Base-by-base conservation (phyloP, 53 echinoderm and acorn worm genomes). In the Pentamera pediparva region DNA sequence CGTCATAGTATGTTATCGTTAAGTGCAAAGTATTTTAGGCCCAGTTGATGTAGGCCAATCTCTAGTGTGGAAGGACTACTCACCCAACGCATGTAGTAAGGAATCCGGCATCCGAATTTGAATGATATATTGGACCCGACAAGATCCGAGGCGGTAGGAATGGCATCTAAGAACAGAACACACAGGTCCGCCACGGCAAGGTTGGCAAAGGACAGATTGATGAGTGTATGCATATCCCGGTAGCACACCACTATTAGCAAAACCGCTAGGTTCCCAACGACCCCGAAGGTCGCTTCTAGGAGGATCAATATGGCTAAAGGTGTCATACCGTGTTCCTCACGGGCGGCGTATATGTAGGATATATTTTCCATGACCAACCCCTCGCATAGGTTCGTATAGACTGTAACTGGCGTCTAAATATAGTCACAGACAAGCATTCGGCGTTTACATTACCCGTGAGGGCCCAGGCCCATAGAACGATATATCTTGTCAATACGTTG, bases 81-180 rank as follows among this genome's bases (percentile, higher is more conserved):
- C 48, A 69, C 70, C 70, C 70, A 69, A 26, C 48, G 41, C 47
- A 69, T 69, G 70, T 43, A 69, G 15, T 48, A 69, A 15, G 70
- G 70, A 47, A 69, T 69, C 28, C 70, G 45, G 18, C 70, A 69
- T 2, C 70, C 70, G 8, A 69, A 21, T 47, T 69, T 45, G 6
- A 49, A 45, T 5, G 70, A 69, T 30, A 69, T 47, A 18, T 69
- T 49, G 17, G 6, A 69, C 29, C 70, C 70, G 26, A 69, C 30
- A 27, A 49, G 19, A 69, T 69, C 70, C 45, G 48, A 17, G 47
- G 70, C 70, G 13, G 70, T 69, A 2, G 70, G 70, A 32, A 69
- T 49, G 27, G 70, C 70, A 47, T 69, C 70, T 12, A 49, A 31
- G 31, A 9, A 69, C 24, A 69, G 34, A 2, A 69, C 50, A 45